phyloP scores from a whole-genome alignment of 23 tunicate species.

The Clavelina lepadiformis region DNA sequence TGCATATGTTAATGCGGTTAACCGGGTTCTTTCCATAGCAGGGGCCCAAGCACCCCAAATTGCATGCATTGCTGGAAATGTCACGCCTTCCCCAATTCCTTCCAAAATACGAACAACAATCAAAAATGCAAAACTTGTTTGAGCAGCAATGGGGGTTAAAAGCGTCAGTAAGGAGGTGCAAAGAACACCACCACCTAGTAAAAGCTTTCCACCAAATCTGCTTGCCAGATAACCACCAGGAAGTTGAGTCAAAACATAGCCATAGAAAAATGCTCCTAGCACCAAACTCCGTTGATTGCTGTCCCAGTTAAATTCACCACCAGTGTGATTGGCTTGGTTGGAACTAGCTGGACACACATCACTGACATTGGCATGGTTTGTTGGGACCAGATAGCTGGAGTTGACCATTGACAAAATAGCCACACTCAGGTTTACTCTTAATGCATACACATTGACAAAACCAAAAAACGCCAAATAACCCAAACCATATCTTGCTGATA shows the following conservation, averaged over 20 bases:
- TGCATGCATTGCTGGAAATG: conserved; percentile 98
- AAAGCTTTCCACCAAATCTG: conserved; percentile 78
- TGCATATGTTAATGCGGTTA: conserved; percentile 85
- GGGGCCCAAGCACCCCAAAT: conserved; percentile 99
- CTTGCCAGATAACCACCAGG: conserved; percentile 82
- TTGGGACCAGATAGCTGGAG: conserved; percentile 15
- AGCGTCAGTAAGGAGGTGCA: conserved; percentile 88
- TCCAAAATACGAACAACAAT: conserved; percentile 89
- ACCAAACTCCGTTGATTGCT: conserved; percentile 42
- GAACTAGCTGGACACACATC: conserved; percentile 34
- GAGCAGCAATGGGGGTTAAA: conserved; percentile 87
- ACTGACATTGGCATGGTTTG: background rate
- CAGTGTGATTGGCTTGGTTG: conserved; percentile 19
- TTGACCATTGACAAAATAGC: conserved; percentile 84
- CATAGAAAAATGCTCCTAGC: conserved; percentile 91
- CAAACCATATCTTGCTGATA: conserved; percentile 45
- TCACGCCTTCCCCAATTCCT: conserved; percentile 98
- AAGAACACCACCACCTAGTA: conserved; percentile 85
- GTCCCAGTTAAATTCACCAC: conserved; percentile 84
- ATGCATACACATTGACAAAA: conserved; percentile 64
- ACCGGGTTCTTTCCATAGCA: conserved; percentile 70
- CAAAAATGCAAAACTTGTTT: conserved; percentile 56
- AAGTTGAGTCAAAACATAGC: conserved; percentile 72
- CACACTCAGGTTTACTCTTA: conserved; percentile 77
- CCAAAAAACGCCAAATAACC: conserved; percentile 74